Percentiles rank a stretch among this genome's conserved stretches.
phyloP scores from a whole-genome alignment of 2,113 vertebrate species.

The Nymphicus hollandicus region DNA sequence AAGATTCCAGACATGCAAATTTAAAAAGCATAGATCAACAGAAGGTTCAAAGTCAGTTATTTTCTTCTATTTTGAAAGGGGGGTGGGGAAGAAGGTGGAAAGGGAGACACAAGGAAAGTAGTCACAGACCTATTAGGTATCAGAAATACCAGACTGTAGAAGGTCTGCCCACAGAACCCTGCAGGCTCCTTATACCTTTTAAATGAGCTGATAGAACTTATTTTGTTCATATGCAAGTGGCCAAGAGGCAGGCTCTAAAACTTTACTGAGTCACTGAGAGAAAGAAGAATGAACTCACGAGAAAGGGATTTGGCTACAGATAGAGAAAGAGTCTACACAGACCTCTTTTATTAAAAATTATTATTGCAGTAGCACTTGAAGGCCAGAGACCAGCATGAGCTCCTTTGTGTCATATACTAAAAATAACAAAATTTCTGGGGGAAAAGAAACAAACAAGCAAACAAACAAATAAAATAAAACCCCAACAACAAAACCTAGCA shows the following conservation, averaged over 20 bases:
- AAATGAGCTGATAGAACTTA: not conserved
- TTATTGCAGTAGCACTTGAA: not conserved
- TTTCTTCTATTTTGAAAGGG: not conserved
- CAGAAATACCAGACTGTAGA: not conserved
- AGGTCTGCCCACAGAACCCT: not conserved
- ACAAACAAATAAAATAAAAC: not conserved
- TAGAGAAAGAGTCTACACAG: not conserved
- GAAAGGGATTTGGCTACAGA: not conserved
- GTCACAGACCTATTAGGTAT: not conserved
- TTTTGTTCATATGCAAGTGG: not conserved
- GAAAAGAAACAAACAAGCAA: not conserved
- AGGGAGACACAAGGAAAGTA: not conserved
- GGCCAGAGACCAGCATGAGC: not conserved
- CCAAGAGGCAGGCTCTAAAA: not conserved
- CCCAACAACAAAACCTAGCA: not conserved
- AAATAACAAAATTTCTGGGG: not conserved
- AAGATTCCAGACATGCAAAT: not conserved
- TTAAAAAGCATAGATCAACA: not conserved
- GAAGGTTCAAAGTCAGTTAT: not conserved
- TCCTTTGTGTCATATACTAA: not conserved
- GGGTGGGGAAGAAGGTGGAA: rapidly evolving
- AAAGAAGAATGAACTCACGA: not conserved
- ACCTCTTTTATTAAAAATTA: not conserved
- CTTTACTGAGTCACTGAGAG: not conserved
- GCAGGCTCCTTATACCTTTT: not conserved